Percentiles rank a stretch among this genome's conserved stretches.
These are phyloP conservation scores for Sericinus montela DNA, from an alignment of 2,888 invertebrate genomes.

Conservation along the genomic window DNA sequence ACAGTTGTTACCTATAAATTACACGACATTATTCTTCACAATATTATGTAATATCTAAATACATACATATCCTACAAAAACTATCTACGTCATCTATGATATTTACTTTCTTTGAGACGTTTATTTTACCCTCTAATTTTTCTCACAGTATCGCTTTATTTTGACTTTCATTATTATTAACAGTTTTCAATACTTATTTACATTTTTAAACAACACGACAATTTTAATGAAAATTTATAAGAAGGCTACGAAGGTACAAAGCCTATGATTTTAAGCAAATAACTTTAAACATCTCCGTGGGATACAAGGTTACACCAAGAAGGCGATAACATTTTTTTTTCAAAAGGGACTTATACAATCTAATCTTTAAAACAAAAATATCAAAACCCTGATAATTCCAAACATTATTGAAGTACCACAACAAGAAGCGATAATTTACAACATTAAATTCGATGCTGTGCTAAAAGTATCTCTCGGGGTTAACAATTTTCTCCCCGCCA, in stretches of 20 bases:
- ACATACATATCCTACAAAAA: slow-evolving; percentile 59
- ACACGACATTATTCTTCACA: slow-evolving; percentile 49
- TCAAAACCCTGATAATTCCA: slow-evolving; percentile 77
- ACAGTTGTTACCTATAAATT: slow-evolving; percentile 40
- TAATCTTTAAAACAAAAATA: slow-evolving; percentile 62
- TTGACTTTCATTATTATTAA: slow-evolving; percentile 73
- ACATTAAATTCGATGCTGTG: slow-evolving; percentile 76
- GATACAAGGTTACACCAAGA: slow-evolving; percentile 39
- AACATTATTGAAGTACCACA: slow-evolving; percentile 62
- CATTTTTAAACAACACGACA: slow-evolving; percentile 51
- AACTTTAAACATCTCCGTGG: slow-evolving; percentile 37
- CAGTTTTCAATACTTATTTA: slow-evolving; percentile 68
- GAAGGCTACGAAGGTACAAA: slow-evolving; percentile 54
- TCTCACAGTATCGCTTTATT: slow-evolving; percentile 79
- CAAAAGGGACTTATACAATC: slow-evolving; percentile 40
- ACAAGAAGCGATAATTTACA: slow-evolving; percentile 69
- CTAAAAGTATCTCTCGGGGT: slow-evolving; percentile 53
- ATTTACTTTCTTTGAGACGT: slow-evolving; percentile 64
- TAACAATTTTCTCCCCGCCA: slow-evolving; percentile 38
- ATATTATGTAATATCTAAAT: slow-evolving; percentile 35
- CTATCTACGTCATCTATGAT: slow-evolving; percentile 71
- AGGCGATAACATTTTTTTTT: slow-evolving; percentile 36
- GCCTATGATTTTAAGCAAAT: slow-evolving; percentile 54
- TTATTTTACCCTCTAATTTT: slow-evolving; percentile 70
- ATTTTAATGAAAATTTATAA: slow-evolving; percentile 31